Evolutionary conservation across 2,888 invertebrate genomes (phyloP), one percentile per base, ranked within the genome.

Genomic region (Machimus rusticus): DNA sequence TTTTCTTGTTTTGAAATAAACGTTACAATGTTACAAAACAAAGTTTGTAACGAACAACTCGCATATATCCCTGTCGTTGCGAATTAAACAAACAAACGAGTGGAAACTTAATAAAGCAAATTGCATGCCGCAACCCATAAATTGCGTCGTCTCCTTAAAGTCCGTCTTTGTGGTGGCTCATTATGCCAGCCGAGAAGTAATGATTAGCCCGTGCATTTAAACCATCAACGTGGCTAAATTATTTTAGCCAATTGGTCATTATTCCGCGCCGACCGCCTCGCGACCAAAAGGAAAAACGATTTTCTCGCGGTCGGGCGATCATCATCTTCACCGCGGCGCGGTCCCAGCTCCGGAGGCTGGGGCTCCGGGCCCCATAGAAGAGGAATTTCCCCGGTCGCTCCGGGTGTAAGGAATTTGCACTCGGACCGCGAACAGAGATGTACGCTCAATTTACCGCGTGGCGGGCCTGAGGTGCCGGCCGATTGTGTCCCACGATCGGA

Each of bases 401-500:
- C 55, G 51, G 81, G 81, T 81, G 81, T 81, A 81, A 55, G 81
- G 81, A 81, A 81, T 81, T 81, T 55, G 81, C 81, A 81, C 55
- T 55, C 51, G 31, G 28, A 23, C 81, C 14, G 46, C 51, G 46
- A 51, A 51, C 23, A 81, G 31, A 81, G 81, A 51, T 55, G 81
- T 55, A 55, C 81, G 28, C 28, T 51, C 81, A 81, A 81, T 51
- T 46, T 81, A 51, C 28, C 46, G 39, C 79, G 34, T 55, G 66
- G 66, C 66, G n/a, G 28, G 66, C 78, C 23, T 1, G 19, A 84
- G 84, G 84, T 84, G 66, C 84, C 43, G 81, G 39, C 5, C 66
- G 84, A 84, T 84, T 66, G 84, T 84, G 84, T 84, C 84, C 84
- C 84, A 84, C 84, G 84, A 84, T 74, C 84, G 37, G 84, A 84